phyloP scores from a whole-genome alignment of 2,888 invertebrate genomes.

The Caenorhabditis imperialis region DNA sequence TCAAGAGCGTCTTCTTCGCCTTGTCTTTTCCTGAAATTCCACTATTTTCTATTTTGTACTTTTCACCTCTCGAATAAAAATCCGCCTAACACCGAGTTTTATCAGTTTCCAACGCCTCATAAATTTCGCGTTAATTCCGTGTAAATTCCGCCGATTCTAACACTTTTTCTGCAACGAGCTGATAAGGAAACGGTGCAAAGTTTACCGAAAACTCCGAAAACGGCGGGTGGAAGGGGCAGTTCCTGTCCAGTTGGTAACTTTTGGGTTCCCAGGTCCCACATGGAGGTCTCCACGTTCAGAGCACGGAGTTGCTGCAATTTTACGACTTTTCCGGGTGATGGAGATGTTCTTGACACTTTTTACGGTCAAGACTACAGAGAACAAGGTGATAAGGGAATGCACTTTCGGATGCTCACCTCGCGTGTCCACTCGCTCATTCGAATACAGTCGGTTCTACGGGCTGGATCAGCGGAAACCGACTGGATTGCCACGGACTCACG shows the following conservation, averaged over 20 bases:
- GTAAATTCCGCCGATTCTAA: conserved; percentile 20
- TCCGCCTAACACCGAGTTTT: not conserved
- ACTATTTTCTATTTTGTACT: not conserved
- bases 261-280: conserved; percentile 69
- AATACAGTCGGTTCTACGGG: conserved; percentile 86
- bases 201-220: conserved; percentile 81
- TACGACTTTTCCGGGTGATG: too few relatives aligned
- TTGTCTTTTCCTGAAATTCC: conserved; percentile 35
- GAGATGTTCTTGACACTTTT: too few relatives aligned
- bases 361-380: too few relatives aligned
- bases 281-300: conserved; percentile 68
- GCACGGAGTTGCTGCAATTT: conserved; percentile 62
- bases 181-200: conserved; percentile 47
- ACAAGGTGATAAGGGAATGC: conserved; percentile 32
- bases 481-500: conserved; percentile 91
- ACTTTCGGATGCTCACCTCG: conserved; percentile 63
- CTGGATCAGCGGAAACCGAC: conserved; percentile 93
- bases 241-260: conserved; percentile 50
- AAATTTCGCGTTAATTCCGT: too few relatives aligned
- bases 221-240: conserved; percentile 71
- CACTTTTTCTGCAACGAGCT: conserved; percentile 11
- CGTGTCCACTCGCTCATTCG: conserved; percentile 88
- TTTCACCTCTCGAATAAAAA: too few relatives aligned
- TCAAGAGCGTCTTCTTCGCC: conserved; percentile 88
- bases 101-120: too few relatives aligned